phyloP scores from a whole-genome alignment of 2,888 invertebrate genomes.

The Mycalesis mineus region DNA sequence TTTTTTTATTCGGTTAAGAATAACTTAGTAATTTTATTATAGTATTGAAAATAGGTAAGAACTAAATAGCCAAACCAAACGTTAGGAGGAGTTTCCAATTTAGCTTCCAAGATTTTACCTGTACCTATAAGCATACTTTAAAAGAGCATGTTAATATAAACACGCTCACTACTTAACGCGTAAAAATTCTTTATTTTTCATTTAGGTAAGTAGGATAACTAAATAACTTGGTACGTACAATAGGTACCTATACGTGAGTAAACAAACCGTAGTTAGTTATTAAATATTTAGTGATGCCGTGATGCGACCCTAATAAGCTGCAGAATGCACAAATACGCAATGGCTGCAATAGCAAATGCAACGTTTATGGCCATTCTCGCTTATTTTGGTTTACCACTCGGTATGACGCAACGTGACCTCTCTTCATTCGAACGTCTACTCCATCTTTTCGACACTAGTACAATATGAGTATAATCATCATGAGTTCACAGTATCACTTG shows the following conservation, averaged over 20 bases:
- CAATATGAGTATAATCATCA: slow-evolving; percentile 5
- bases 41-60: no score
- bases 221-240: neutral
- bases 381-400: slow-evolving; percentile 14
- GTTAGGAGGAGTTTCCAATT: no score
- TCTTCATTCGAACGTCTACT: slow-evolving; percentile 11
- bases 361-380: slow-evolving; percentile 12
- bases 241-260: neutral
- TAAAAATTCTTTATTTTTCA: no score
- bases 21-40: no score
- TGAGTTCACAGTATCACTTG: slow-evolving; percentile 6
- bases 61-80: no score
- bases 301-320: slow-evolving; percentile 2
- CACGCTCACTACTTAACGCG: no score
- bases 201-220: neutral
- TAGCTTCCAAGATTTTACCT: no score
- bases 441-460: slow-evolving; percentile 3
- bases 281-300: neutral
- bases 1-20: no score
- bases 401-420: slow-evolving; percentile 21
- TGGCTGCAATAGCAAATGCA: slow-evolving; percentile 8
- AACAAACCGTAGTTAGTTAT: neutral
- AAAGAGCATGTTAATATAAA: no score
- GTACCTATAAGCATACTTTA: no score
- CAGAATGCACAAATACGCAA: slow-evolving; percentile 4